Evolutionary conservation across 2,888 invertebrate genomes (phyloP).

Genomic region (Nymphalis urticae): DNA sequence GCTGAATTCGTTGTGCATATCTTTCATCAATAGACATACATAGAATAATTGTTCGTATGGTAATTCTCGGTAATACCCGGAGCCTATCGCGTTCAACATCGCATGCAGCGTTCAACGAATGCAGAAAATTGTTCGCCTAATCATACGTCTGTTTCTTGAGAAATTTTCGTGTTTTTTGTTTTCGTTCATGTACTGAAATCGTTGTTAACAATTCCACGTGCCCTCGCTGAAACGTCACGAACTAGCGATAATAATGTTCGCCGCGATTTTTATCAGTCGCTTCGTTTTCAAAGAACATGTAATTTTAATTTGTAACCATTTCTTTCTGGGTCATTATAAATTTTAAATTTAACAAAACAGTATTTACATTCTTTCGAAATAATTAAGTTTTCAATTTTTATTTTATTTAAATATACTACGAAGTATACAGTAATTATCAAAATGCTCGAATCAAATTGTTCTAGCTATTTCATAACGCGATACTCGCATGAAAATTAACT

Average conservation of each 20-base stretch:
- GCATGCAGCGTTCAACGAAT: slow-evolving; percentile 53
- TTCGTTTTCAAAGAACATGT: slow-evolving; percentile 1
- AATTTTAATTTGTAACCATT: neutral
- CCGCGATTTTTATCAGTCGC: neutral
- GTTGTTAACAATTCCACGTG: slow-evolving; percentile 1
- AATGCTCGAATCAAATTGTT: too few relatives aligned
- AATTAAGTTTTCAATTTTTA: too few relatives aligned
- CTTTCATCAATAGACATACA: slow-evolving; percentile 22
- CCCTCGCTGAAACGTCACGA: slow-evolving; percentile 14
- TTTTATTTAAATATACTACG: too few relatives aligned
- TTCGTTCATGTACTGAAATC: neutral
- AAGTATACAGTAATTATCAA: too few relatives aligned
- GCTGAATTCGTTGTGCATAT: slow-evolving; percentile 7
- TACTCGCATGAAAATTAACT: too few relatives aligned
- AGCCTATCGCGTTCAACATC: slow-evolving; percentile 36
- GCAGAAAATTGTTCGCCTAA: slow-evolving; percentile 55
- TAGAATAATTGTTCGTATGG: slow-evolving; percentile 41
- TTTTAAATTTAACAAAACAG: too few relatives aligned
- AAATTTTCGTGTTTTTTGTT: slow-evolving; percentile 40
- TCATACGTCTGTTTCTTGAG: slow-evolving; percentile 56
- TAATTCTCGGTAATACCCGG: slow-evolving; percentile 49
- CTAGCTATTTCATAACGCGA: too few relatives aligned
- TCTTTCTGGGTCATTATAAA: too few relatives aligned
- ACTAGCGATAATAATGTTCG: slow-evolving; percentile 2
- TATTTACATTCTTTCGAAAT: too few relatives aligned